phyloP scores from a whole-genome alignment of 64 coral and sea anemone species.

The Platygyra sinensis region DNA sequence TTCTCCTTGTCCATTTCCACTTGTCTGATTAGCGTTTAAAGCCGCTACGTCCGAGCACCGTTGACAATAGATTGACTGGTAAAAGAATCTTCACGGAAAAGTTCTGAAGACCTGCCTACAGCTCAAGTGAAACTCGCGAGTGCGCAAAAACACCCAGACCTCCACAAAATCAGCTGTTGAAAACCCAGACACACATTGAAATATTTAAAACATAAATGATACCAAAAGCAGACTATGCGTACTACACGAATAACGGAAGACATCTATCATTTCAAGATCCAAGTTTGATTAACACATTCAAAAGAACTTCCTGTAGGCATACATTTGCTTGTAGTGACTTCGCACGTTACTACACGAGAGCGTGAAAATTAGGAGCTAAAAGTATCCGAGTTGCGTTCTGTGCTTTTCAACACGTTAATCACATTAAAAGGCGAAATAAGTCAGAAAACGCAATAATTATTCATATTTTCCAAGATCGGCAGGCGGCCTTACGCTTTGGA shows the following conservation, averaged over 20 bases:
- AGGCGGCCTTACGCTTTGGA: conserved; percentile 39
- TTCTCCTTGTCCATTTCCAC: neutral
- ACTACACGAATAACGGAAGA: conserved; percentile 48
- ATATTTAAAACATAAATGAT: neutral
- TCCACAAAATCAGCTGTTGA: neutral
- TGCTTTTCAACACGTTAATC: conserved; percentile 38
- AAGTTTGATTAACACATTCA: conserved; percentile 88
- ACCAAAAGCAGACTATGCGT: conserved; percentile 2
- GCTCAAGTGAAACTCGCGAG: neutral
- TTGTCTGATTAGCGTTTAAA: conserved; percentile 27
- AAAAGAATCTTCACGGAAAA: neutral
- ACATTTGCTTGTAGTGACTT: conserved; percentile 25
- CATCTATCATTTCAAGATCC: conserved; percentile 69
- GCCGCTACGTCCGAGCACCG: neutral
- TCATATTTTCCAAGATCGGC: conserved; percentile 36
- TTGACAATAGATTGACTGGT: neutral
- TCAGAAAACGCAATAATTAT: conserved; percentile 30
- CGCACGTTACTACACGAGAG: neutral
- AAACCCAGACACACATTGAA: neutral
- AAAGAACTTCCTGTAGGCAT: conserved; percentile 56
- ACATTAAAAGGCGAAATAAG: conserved; percentile 42
- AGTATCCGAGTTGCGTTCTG: neutral
- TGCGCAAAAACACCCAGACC: neutral
- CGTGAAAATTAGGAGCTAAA: neutral
- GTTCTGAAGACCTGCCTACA: neutral